Evolutionary conservation across 2,113 vertebrate genomes (phyloP), one percentile per base, ranked within the genome.

Genomic region (Trematomus loennbergii): DNA sequence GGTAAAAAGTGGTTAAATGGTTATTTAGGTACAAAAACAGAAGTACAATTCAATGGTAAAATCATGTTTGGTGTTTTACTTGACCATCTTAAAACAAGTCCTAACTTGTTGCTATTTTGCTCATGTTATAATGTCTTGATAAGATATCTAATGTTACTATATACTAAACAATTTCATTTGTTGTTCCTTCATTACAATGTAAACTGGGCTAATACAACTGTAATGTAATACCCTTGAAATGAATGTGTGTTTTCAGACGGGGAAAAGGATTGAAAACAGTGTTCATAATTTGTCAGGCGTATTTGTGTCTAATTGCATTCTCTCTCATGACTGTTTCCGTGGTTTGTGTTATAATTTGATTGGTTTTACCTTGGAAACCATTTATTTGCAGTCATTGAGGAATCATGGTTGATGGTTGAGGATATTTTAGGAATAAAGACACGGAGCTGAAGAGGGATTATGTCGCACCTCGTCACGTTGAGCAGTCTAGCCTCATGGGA

Each of bases 361-460:
- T 48, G n/a, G 13, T 16, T 0, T 55, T 43, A 40, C 50, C 9
- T 5, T 33, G 17, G 16, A 64, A 46, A 33, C 5, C 5, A 36
- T 1, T 17, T 9, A 15, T 2, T 17, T 9, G 16, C 20, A 60
- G 62, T 62, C 6, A 1, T 49, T 60, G 17, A 7, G 25, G 33
- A 29, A 12, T n/a, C 11, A 0, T 10, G n/a, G 12, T 18, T 13
- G 10, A 65, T 5, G 8, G 36, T 40, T 4, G 12, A 53, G 33
- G 59, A 60, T 81, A 45, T 64, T 75, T 78, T 16, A 45, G 49
- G 60, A 33, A 25, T 70, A 25, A 83, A 65, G 12, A 73, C 22
- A 50, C 18, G 1, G 16, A 73, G 74, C 77, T 83, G 29, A 57
- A 57, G 72, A 62, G 65, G 87, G 89, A 93, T 93, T 91, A 90